Conservation (phyloP, 2,797 vertebrate genomes). For the Lepilemur ruficaudatus region DNA sequence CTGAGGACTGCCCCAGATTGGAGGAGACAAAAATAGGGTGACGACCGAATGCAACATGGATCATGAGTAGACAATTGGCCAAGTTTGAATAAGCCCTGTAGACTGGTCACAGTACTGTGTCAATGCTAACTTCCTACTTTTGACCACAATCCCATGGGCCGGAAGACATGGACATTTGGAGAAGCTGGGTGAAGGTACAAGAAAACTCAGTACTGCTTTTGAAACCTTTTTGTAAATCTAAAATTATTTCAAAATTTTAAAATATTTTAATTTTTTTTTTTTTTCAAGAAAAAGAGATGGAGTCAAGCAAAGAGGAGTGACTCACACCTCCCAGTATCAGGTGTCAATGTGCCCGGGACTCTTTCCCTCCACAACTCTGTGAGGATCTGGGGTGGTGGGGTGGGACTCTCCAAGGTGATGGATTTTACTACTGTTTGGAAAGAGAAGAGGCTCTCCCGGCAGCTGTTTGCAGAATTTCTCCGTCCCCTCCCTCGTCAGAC, state of each 20-base stretch:
- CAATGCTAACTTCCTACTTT: background rate
- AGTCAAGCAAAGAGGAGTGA: background rate
- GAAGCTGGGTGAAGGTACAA: background rate
- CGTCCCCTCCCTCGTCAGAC: background rate
- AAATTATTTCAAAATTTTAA: background rate
- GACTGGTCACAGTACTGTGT: background rate
- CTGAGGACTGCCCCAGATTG: background rate
- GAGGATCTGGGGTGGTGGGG: accelerated
- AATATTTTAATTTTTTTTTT: background rate
- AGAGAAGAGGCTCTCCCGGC: background rate
- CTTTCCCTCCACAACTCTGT: background rate
- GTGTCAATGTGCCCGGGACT: background rate
- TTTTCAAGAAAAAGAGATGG: background rate
- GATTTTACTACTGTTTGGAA: background rate
- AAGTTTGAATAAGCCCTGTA: background rate
- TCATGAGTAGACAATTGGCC: background rate
- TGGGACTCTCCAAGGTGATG: background rate
- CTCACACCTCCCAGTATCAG: background rate
- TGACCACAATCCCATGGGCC: too few species aligned
- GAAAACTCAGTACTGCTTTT: background rate
- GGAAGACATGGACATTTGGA: too few species aligned
- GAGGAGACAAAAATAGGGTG: background rate
- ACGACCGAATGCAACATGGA: too few species aligned
- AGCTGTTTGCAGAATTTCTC: background rate
- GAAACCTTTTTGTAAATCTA: background rate